A percentile compares a stretch with the other conserved stretches of the same genome.
Evolutionary conservation across 1,140 invertebrate genomes (phyloP).

Genomic region (Panagrolaimus sp.): DNA sequence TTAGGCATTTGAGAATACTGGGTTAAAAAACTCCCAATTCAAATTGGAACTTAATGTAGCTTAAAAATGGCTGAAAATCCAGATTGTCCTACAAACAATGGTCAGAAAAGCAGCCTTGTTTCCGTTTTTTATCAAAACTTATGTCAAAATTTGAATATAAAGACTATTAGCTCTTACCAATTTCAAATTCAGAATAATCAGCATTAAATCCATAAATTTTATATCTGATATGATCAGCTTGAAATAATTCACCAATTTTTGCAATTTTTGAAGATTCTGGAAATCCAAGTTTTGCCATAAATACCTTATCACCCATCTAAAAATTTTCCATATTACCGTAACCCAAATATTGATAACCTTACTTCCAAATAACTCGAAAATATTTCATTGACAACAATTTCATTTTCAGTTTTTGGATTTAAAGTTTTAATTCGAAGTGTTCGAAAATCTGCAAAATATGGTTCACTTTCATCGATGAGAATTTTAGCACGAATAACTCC

Average conservation of each 20-base stretch:
- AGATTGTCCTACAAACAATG: too few species aligned
- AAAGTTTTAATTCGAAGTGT: background rate
- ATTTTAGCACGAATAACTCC: background rate
- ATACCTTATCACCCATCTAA: background rate
- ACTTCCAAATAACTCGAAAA: constrained; percentile 1
- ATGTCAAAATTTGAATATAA: too few species aligned
- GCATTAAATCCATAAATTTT: background rate
- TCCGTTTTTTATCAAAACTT: too few species aligned
- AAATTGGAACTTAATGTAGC: too few species aligned
- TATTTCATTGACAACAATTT: background rate
- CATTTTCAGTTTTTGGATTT: background rate
- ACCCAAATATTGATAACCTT: too few species aligned
- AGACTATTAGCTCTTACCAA: background rate
- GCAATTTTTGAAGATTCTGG: background rate
- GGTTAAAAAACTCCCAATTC: too few species aligned
- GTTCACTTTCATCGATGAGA: background rate
- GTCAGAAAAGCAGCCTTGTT: too few species aligned
- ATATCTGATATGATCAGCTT: background rate
- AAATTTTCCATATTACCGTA: background rate
- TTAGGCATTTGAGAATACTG: too few species aligned
- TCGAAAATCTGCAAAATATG: background rate
- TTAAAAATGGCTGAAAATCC: too few species aligned
- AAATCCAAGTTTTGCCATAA: background rate
- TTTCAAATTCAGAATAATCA: constrained; percentile 2
- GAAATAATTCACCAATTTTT: background rate